These are phyloP conservation scores for Tethya wilhelma DNA, from an alignment of 37 sponge, comb jelly and placozoan genomes.

Conservation along the genomic window DNA sequence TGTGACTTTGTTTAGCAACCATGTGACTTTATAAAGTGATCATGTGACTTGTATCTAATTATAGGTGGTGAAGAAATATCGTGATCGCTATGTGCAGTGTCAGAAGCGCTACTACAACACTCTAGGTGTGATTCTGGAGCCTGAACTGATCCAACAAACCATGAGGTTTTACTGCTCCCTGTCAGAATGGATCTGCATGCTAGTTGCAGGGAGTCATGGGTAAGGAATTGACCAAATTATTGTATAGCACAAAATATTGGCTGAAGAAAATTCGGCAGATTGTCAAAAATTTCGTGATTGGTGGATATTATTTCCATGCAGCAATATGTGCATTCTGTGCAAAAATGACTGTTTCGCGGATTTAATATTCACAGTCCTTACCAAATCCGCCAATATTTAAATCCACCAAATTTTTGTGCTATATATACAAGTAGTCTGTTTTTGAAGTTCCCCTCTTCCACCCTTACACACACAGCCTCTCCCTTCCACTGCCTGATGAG, in stretches of 20 bases:
- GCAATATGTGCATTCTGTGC: no score
- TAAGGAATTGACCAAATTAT: no score
- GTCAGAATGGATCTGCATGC: conserved; percentile 49
- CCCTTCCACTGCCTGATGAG: conserved; percentile 25
- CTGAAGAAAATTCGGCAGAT: no score
- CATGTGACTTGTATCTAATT: neutral
- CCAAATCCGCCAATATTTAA: no score
- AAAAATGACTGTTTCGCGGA: no score
- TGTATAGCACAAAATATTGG: no score
- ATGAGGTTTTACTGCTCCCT: conserved; percentile 48
- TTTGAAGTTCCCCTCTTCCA: no score
- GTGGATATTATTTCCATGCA: no score
- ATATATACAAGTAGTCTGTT: no score
- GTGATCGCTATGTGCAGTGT: neutral
- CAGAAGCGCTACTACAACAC: conserved; percentile 21
- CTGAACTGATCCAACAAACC: conserved; percentile 32
- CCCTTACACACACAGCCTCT: neutral
- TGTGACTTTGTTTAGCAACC: neutral
- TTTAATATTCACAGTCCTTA: no score
- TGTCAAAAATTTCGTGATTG: no score
- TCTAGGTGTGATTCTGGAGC: conserved; percentile 41
- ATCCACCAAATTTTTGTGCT: no score
- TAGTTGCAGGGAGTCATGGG: conserved; percentile 1
- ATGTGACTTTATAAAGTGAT: neutral
- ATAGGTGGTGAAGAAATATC: neutral